These are phyloP conservation scores for Percina caprodes DNA, from an alignment of 2,113 vertebrate species.

Conservation along the genomic window DNA sequence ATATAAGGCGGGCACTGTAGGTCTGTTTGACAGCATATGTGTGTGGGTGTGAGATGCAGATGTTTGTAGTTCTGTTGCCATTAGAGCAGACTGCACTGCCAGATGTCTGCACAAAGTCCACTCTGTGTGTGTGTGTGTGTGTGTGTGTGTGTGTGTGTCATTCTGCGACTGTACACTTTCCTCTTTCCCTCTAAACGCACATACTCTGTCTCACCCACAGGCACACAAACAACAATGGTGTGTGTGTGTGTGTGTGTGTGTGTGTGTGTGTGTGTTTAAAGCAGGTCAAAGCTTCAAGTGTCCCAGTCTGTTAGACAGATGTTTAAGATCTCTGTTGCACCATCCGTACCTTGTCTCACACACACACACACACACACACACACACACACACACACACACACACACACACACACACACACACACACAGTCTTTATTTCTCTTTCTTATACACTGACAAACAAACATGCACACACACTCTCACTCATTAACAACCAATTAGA, in stretches of 20 bases:
- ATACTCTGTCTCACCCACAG: background rate
- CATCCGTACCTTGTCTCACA: constrained; percentile 26
- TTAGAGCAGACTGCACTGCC: constrained; percentile 53
- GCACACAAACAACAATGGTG: constrained; percentile 25
- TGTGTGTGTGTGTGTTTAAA: constrained; percentile 8
- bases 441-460: constrained; percentile 23
- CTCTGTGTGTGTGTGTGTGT: constrained; percentile 30
- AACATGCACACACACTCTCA: constrained; percentile 22
- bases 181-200: background rate
- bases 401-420: constrained; percentile 32
- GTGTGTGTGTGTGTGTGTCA: constrained; percentile 29
- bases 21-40: constrained; percentile 13
- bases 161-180: constrained; percentile 13
- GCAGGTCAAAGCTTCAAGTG: constrained; percentile 68
- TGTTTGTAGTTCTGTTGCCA: constrained; percentile 52
- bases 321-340: constrained; percentile 57
- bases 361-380: constrained; percentile 33
- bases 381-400: constrained; percentile 26
- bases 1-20: background rate
- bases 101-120: constrained; percentile 60
- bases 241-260: background rate
- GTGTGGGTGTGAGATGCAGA: constrained; percentile 54
- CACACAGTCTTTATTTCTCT: constrained; percentile 28
- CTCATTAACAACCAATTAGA: constrained; percentile 84
- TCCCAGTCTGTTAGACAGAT: constrained; percentile 71